Conservation (phyloP, 2,797 vertebrate genomes). For the Macroramphosus scolopax region DNA sequence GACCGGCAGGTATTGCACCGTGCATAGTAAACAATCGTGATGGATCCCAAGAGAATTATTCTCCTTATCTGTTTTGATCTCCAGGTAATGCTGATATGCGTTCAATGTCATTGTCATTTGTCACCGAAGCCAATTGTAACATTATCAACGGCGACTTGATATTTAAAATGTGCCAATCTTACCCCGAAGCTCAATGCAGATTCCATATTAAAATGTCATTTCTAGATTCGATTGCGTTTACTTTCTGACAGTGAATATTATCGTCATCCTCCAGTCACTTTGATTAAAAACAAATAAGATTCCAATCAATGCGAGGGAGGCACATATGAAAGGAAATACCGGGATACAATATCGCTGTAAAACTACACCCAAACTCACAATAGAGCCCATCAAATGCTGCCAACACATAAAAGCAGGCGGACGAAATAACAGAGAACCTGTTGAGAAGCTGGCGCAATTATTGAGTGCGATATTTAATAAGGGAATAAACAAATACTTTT, state of each 20-base stretch:
- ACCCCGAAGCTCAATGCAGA: constrained; percentile 48
- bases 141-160: constrained; percentile 74
- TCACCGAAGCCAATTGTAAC: constrained; percentile 67
- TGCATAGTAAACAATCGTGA: constrained; percentile 53
- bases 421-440: too few species aligned
- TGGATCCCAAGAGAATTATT: constrained; percentile 55
- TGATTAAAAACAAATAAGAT: constrained; percentile 77
- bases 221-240: constrained; percentile 73
- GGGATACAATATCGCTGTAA: constrained; percentile 18
- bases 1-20: constrained; percentile 26
- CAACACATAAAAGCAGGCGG: constrained; percentile 5
- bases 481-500: neutral
- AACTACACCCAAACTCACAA: constrained; percentile 29
- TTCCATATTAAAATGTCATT: constrained; percentile 81
- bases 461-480: too few species aligned
- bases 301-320: constrained; percentile 62
- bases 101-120: constrained; percentile 75
- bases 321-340: constrained; percentile 65
- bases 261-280: constrained; percentile 72
- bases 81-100: constrained; percentile 62
- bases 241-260: constrained; percentile 75
- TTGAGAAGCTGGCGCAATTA: too few species aligned
- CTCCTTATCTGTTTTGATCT: constrained; percentile 71
- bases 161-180: constrained; percentile 83
- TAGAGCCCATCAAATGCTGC: constrained; percentile 32